These are phyloP conservation scores for Seira ritae DNA, from an alignment of 2,888 invertebrate species.

Conservation along the genomic window DNA sequence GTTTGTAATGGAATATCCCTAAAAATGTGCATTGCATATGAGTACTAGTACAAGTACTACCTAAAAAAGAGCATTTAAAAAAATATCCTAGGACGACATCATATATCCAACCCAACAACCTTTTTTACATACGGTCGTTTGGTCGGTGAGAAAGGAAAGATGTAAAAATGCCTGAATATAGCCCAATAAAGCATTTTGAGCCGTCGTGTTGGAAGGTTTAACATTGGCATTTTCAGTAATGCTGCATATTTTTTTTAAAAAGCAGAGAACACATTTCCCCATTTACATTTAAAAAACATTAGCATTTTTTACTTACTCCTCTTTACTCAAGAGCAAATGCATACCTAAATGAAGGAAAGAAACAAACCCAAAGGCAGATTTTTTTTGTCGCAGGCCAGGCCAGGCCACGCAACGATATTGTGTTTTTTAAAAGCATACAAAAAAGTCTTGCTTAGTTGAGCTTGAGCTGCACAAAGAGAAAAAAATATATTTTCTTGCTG, in stretches of 20 bases:
- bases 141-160: background rate
- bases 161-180: background rate
- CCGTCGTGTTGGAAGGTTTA: background rate
- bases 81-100: background rate
- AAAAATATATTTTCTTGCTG: too few relatives aligned
- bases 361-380: too few relatives aligned
- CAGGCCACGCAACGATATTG: too few relatives aligned
- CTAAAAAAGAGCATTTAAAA: constrained; percentile 17
- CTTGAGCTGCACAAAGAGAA: background rate
- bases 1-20: too few relatives aligned
- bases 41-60: background rate
- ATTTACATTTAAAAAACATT: background rate
- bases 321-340: background rate
- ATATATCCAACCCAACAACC: background rate
- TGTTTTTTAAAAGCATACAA: background rate
- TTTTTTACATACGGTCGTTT: background rate
- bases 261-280: constrained; percentile 1
- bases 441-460: background rate
- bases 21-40: constrained; percentile 9
- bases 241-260: constrained; percentile 8
- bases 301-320: background rate
- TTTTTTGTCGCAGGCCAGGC: too few relatives aligned
- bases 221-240: constrained; percentile 16
- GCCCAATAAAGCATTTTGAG: constrained; percentile 12
- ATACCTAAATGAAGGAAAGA: too few relatives aligned